phyloP scores from a whole-genome alignment of 2,888 invertebrate species.

The Koerneria pararmatus region DNA sequence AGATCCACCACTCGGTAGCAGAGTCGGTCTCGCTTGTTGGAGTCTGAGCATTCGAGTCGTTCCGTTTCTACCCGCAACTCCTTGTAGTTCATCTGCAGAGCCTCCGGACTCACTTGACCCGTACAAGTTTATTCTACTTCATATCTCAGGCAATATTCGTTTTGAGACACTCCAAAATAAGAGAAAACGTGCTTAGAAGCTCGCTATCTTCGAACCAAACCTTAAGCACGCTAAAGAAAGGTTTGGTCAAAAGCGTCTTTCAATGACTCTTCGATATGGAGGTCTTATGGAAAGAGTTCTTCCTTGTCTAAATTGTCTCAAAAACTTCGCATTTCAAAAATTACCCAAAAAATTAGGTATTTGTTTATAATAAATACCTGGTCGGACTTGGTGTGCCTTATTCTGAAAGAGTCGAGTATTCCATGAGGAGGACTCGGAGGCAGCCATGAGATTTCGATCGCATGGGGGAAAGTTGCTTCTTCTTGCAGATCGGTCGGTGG shows the following conservation, averaged over 20 bases:
- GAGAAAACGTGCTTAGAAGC: no score
- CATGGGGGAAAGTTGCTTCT: slow-evolving; percentile 52
- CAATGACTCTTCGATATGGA: no score
- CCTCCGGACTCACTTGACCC: no score
- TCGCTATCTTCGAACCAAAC: no score
- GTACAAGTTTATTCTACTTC: no score
- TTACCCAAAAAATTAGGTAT: not conserved
- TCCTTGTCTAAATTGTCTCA: no score
- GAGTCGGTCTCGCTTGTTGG: slow-evolving; percentile 52
- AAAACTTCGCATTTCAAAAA: no score
- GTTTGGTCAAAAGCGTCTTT: no score
- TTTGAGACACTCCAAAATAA: no score
- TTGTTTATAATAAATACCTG: slow-evolving; percentile 15
- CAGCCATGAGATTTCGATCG: slow-evolving; percentile 58
- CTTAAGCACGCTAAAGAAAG: no score
- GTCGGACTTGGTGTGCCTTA: slow-evolving; percentile 54
- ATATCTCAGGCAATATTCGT: no score
- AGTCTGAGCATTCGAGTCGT: slow-evolving; percentile 54
- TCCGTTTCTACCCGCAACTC: slow-evolving; percentile 52
- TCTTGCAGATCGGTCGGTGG: slow-evolving; percentile 55
- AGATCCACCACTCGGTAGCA: slow-evolving; percentile 58
- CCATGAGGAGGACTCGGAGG: slow-evolving; percentile 59
- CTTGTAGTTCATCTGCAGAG: slow-evolving; percentile 53
- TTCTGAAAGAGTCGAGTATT: slow-evolving; percentile 56
- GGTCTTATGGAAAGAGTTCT: no score